phyloP scores from a whole-genome alignment of 1,140 invertebrate species.

The Trissolcus basalis region DNA sequence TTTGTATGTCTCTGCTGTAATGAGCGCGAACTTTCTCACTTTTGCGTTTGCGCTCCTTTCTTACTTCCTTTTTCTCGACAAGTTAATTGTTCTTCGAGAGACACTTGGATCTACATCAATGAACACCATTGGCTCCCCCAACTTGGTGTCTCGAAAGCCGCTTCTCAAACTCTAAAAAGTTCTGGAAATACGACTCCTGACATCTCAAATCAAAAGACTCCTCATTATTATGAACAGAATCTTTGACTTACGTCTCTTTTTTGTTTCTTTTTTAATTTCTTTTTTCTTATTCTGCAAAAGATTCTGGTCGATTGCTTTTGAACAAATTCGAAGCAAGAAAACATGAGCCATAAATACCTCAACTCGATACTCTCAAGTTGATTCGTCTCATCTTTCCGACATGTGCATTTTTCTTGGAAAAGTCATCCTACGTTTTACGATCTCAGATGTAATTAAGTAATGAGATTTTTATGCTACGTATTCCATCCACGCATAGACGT shows the following conservation, averaged over 20 bases:
- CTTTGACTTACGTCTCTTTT: no score
- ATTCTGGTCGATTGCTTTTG: neutral
- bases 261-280: no score
- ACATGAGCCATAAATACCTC: constrained; percentile 2
- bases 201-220: no score
- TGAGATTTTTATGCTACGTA: constrained; percentile 39
- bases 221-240: no score
- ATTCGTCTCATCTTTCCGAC: constrained; percentile 13
- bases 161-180: neutral
- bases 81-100: constrained; percentile 48
- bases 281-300: no score
- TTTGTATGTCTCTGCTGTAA: constrained; percentile 37
- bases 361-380: neutral
- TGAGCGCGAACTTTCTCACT: constrained; percentile 41
- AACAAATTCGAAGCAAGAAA: neutral
- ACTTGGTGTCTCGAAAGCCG: constrained; percentile 1
- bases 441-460: constrained; percentile 37
- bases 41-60: neutral
- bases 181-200: no score
- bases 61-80: constrained; percentile 47
- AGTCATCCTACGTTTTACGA: constrained; percentile 13
- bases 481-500: constrained; percentile 23
- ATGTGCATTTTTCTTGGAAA: constrained; percentile 28
- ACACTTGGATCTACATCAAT: constrained; percentile 29
- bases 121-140: constrained; percentile 29